Base-by-base conservation (phyloP, 1,140 invertebrate species). In the Neocloeon triangulifer region DNA sequence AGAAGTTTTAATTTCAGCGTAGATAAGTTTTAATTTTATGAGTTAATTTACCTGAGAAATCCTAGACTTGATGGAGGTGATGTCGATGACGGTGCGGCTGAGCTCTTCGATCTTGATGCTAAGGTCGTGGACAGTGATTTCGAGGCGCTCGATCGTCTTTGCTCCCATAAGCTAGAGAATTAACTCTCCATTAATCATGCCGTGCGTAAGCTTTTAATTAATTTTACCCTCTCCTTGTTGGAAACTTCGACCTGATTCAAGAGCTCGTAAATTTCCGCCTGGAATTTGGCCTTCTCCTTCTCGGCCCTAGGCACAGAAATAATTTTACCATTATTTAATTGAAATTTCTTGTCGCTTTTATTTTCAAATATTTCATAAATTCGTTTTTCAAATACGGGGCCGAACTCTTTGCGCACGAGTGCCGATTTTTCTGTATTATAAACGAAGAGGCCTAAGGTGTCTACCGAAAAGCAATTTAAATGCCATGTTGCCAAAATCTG, bases 201-300 rank as follows among this genome's bases (percentile, higher is more conserved):
- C n/a, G n/a, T n/a, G n/a, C n/a, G n/a, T n/a, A n/a, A n/a, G n/a
- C n/a, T n/a, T n/a, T n/a, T n/a, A n/a, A n/a, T n/a, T n/a, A n/a
- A n/a, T n/a, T n/a, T n/a, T n/a, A n/a, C 63, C 53, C 81, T 85
- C 47, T 95, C 89, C 57, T 92, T 92, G 58, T 73, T 86, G 42
- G 80, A 65, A 43, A 65, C 72, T 56, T 95, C 89, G 44, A 92
- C 68, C 63, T 92, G 88, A 39, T 85, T 69, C 47, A 92, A 66
- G 38, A 94, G 65, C 58, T 95, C 88, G 59, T 89, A 92, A 19
- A 94, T 78, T 64, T 95, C 89, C 47, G 79, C 69, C 59, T 94
- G 86, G 63, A 92, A 86, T 62, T 91, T 91, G 44, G 73, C 61
- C 59, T 91, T 94, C 53, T 95, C 89, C 55, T 94, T 94, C 55